Conservation (phyloP, 2,888 invertebrate genomes). For the Eilema depressum region DNA sequence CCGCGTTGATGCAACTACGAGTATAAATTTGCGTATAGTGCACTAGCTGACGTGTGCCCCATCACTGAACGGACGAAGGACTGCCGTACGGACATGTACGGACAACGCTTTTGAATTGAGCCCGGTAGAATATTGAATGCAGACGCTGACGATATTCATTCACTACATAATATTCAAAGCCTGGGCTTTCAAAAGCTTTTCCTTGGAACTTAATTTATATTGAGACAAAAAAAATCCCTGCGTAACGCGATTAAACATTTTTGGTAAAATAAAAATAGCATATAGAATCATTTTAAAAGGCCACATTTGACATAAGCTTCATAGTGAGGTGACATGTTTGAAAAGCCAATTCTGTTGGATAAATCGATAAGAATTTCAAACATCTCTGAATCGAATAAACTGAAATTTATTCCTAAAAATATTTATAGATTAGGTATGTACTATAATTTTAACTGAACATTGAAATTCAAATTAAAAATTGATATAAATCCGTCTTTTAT, state of each 20-base stretch:
- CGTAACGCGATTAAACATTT: neutral
- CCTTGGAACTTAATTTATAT: neutral
- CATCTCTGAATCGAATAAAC: too few species aligned
- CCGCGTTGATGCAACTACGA: neutral
- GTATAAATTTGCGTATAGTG: neutral
- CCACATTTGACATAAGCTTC: too few species aligned
- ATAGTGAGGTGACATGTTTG: too few species aligned
- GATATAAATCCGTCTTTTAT: too few species aligned
- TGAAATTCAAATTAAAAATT: too few species aligned
- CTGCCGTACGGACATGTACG: neutral
- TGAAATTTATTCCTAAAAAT: too few species aligned
- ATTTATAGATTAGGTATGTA: too few species aligned
- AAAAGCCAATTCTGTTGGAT: too few species aligned
- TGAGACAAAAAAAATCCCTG: neutral
- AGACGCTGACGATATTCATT: neutral
- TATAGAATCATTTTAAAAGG: too few species aligned
- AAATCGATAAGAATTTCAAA: too few species aligned
- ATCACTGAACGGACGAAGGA: neutral
- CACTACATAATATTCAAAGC: neutral
- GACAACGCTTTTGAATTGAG: neutral
- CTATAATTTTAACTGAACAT: too few species aligned
- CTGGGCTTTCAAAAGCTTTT: neutral
- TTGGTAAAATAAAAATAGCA: too few species aligned
- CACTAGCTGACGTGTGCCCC: neutral
- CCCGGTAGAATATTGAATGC: neutral